Evolutionary conservation across 2,888 invertebrate species (phyloP), one percentile per base, ranked within the genome.

Genomic region (Heliothis peltigera): DNA sequence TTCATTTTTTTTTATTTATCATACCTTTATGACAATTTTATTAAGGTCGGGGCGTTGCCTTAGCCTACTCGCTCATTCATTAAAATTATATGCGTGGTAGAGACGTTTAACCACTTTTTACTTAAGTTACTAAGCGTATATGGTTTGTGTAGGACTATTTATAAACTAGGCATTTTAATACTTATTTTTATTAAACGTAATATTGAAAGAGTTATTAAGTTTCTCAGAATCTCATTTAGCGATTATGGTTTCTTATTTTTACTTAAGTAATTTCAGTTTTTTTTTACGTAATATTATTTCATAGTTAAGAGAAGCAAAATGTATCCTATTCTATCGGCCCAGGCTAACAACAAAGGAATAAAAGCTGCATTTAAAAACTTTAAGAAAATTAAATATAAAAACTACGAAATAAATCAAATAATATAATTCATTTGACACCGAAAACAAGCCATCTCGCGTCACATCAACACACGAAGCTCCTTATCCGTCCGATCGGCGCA

Each of bases 21-120:
- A 87, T 85, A 71, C 83, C 77, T 91, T 92, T 93, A 92, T 90
- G 91, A 91, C 91, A 91, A 89, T 90, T 93, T 93, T 92, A 93
- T 92, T 90, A 91, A 87, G 86, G 89, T 84, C 78, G 81, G 81
- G 82, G 83, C 84, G 84, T 80, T 81, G 88, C 90, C 69, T 56
- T 79, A 82, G 87, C 91, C 65, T 64, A 86, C 70, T 76, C 71
- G 75, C 84, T 89, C 91, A 91, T 92, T 92, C 91, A 92, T 92
- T 92, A 91, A 89, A 88, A 85, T 78, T 73, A 79, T 84, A 80
- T 84, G 83, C 82, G 81, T 78, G 79, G 80, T 85, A 65, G 81
- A 44, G 76, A 72, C 57, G 84, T 76, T 65, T 64, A 63, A 64
- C 75, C 73, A 76, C 64, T 76, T 70, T 65, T 70, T 63, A 70